These are phyloP conservation scores for Clarias gariepinus DNA, from an alignment of 2,113 vertebrate species.

Conservation along the genomic window DNA sequence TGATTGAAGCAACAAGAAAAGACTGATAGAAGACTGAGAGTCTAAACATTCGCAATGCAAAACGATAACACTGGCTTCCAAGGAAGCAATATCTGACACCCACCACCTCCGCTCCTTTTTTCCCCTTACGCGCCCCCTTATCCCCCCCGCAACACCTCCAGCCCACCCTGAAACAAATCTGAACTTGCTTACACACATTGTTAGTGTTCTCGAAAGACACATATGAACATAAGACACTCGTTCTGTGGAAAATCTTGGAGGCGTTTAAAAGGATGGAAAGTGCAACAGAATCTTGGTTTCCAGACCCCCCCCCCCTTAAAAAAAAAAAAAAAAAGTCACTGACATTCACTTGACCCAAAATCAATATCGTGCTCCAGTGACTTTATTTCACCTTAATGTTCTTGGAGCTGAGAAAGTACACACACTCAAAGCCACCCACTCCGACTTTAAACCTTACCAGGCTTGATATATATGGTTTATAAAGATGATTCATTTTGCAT, in stretches of 20 bases:
- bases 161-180: not conserved
- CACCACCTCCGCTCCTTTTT: not conserved
- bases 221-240: not conserved
- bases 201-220: not conserved
- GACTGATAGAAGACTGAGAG: not conserved
- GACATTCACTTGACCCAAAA: not conserved
- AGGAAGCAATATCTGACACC: not conserved
- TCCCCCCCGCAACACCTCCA: not conserved
- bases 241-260: conserved; percentile 1
- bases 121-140: not conserved
- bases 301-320: not conserved
- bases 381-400: not conserved
- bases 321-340: not conserved
- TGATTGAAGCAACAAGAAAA: not conserved
- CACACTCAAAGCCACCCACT: not conserved
- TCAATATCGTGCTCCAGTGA: not conserved
- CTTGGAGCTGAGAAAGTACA: not conserved
- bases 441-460: not conserved
- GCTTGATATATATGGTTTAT: not conserved
- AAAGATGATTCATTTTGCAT: not conserved
- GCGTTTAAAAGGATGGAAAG: not conserved
- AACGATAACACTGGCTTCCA: not conserved
- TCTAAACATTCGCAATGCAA: not conserved
- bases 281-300: not conserved
- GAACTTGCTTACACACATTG: not conserved